Conservation (phyloP, 2,113 vertebrate species). For the Ondatra zibethicus region DNA sequence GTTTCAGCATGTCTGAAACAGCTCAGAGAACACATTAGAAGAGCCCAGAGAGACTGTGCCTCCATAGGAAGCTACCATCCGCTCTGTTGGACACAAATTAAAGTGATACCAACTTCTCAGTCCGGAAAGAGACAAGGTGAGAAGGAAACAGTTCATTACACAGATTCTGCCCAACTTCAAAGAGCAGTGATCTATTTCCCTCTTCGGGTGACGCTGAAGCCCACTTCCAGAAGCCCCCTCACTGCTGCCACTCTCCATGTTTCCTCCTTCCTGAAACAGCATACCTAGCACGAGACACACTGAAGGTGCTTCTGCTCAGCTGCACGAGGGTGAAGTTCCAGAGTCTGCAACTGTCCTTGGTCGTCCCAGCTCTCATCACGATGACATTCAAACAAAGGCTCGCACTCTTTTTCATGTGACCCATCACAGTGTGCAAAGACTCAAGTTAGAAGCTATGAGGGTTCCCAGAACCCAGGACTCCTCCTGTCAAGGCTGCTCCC, state of each 20-base stretch:
- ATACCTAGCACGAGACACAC: not conserved
- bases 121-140: not conserved
- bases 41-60: accelerated
- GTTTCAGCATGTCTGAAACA: not conserved
- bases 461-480: not conserved
- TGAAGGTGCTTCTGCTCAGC: no score
- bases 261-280: accelerated
- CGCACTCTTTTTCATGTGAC: not conserved
- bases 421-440: accelerated
- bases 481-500: not conserved
- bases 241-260: no score
- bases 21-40: not conserved
- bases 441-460: no score
- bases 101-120: not conserved
- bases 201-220: not conserved
- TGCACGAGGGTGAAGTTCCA: not conserved
- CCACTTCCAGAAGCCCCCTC: not conserved
- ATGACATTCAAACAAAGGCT: not conserved
- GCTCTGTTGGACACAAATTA: accelerated
- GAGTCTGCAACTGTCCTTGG: accelerated
- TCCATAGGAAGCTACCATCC: accelerated
- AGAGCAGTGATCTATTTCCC: not conserved
- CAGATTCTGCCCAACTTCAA: not conserved
- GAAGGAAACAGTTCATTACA: not conserved
- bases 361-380: not conserved